phyloP scores from a whole-genome alignment of 2,797 vertebrate genomes.

The Onychomys leucogaster region DNA sequence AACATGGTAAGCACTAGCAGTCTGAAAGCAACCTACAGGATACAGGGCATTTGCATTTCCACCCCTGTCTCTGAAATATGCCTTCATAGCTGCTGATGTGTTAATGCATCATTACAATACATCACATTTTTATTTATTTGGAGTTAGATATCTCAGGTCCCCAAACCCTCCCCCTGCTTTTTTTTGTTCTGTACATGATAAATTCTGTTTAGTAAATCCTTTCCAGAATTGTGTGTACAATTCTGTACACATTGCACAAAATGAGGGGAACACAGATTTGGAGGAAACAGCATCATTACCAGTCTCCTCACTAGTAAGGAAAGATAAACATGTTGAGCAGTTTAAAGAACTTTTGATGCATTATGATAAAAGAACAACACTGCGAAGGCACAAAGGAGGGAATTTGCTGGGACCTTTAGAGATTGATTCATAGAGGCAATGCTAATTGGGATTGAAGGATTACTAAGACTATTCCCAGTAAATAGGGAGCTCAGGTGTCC shows the following conservation, averaged over 20 bases:
- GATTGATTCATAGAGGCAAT: constrained; percentile 14
- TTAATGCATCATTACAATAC: neutral
- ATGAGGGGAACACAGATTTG: neutral
- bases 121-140: constrained; percentile 45
- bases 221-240: constrained; percentile 2
- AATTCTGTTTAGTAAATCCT: constrained; percentile 18
- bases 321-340: neutral
- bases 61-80: neutral
- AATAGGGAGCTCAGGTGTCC: neutral
- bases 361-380: neutral
- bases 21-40: neutral
- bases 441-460: constrained; percentile 4
- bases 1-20: neutral
- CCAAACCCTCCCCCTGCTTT: neutral
- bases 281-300: neutral
- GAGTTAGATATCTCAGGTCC: neutral
- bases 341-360: neutral
- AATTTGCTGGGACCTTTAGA: neutral
- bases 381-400: neutral
- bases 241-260: neutral
- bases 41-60: neutral
- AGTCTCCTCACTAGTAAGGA: constrained; percentile 28
- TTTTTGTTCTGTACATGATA: neutral
- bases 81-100: neutral
- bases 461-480: neutral